A percentile compares a stretch with the other conserved stretches of the same genome.
Evolutionary conservation across 2,113 vertebrate species (phyloP).

Genomic region (Anhinga anhinga): DNA sequence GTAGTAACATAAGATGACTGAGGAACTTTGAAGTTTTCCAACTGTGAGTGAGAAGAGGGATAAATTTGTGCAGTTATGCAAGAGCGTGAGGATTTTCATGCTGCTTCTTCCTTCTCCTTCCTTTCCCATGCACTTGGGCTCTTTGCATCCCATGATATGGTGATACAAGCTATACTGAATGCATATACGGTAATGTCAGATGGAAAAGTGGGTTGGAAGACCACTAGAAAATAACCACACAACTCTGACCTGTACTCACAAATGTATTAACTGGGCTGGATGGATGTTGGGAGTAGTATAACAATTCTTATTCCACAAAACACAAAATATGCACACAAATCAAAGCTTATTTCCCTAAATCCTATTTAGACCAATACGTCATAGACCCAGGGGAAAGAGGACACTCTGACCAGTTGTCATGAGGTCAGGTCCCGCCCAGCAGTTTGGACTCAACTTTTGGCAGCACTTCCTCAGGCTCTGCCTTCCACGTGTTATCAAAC

Average conservation of each 20-base stretch:
- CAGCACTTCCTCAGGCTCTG: neutral
- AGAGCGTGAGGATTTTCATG: neutral
- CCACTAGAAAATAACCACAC: neutral
- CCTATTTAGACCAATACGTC: neutral
- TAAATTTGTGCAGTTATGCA: neutral
- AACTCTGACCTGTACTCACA: neutral
- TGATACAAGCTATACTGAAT: neutral
- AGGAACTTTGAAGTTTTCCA: neutral
- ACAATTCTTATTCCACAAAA: neutral
- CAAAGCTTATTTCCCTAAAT: neutral
- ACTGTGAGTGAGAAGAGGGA: neutral
- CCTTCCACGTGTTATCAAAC: rapidly evolving
- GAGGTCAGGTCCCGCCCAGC: neutral
- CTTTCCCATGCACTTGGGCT: neutral
- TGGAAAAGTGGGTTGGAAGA: neutral
- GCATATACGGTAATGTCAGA: neutral
- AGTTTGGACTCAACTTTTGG: neutral
- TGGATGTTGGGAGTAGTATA: neutral
- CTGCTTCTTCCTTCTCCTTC: neutral
- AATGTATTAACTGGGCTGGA: neutral
- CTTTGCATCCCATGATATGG: neutral
- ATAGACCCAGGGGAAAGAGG: neutral
- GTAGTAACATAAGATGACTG: neutral
- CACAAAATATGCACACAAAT: neutral
- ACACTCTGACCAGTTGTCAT: neutral